Evolutionary conservation across 2,888 invertebrate species (phyloP), one percentile per base, ranked within the genome.

Genomic region (Dryomyza anilis): DNA sequence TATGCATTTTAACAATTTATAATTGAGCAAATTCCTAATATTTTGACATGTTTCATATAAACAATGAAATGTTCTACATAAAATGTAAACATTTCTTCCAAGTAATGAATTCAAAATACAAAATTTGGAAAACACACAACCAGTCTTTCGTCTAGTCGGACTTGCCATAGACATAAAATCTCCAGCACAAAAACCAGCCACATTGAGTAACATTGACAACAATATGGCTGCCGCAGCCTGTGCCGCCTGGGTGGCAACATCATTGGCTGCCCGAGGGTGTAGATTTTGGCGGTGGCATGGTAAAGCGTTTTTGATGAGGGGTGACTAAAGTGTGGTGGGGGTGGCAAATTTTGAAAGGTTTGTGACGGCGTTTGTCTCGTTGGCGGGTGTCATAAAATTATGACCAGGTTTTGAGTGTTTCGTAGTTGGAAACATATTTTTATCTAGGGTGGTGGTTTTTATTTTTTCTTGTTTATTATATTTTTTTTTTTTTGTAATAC

Each of bases 391-490:
- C 52, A 53, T 61, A 52, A 61, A 61, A 61, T 61, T 19, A 43
- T 43, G 39, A 43, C 53, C 39, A 61, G 27, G 53, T n/a, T n/a
- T 43, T 39, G 61, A 61, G 52, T 52, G 61, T 29, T n/a, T 29
- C 45, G 46, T 46, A 45, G 61, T 53, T 61, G 52, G 53, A 27
- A 61, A 53, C 61, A 61, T 52, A 61, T 61, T 61, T 30, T 61
- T 39, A 19, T 14, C 6, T 10, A 7, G 23, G 48, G 12, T 30
- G 59, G 25, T 59, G 48, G n/a, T 48, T 10, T 30, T 48, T 29
- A 14, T 46, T 36, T 56, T 56, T 36, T 36, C 39, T 5, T 39
- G 39, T 6, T 39, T 39, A 39, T 39, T n/a, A 19, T 21, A 21
- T 12, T 19, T 19, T 29, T 53, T 10, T n/a, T 39, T 53, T 53